Evolutionary conservation across 2,888 invertebrate species (phyloP).

Genomic region (Napeogenes sylphis): DNA sequence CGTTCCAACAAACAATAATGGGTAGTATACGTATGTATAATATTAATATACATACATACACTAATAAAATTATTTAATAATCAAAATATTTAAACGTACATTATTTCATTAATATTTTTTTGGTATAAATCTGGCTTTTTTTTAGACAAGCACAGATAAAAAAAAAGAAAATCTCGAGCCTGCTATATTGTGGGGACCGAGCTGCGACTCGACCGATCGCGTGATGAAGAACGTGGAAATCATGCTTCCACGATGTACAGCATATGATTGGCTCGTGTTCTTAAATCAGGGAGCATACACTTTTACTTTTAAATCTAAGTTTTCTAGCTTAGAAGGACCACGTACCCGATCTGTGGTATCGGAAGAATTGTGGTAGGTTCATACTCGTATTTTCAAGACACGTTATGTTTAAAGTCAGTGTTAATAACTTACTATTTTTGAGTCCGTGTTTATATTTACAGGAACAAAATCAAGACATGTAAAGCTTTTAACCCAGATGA

Average conservation of each 20-base stretch:
- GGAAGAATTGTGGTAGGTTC: slow-evolving; percentile 37
- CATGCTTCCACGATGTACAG: slow-evolving; percentile 36
- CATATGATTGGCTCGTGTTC: slow-evolving; percentile 44
- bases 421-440: no score
- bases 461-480: slow-evolving; percentile 37
- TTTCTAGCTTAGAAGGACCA: slow-evolving; percentile 40
- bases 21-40: no score
- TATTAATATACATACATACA: no score
- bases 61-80: no score
- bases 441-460: slow-evolving; percentile 28
- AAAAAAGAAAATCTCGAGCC: slow-evolving; percentile 10
- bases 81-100: no score
- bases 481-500: slow-evolving; percentile 36
- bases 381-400: background rate
- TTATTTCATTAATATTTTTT: no score
- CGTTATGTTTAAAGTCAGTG: no score
- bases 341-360: slow-evolving; percentile 41
- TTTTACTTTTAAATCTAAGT: slow-evolving; percentile 34
- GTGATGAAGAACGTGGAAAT: slow-evolving; percentile 36
- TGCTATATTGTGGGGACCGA: slow-evolving; percentile 38
- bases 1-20: no score
- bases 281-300: slow-evolving; percentile 41
- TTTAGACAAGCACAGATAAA: background rate
- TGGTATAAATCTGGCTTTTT: no score
- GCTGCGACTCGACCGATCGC: slow-evolving; percentile 41